Percentiles rank a stretch among this genome's conserved stretches.
These are phyloP conservation scores for Andricus grossulariae DNA, from an alignment of 1,140 invertebrate species.

Conservation along the genomic window DNA sequence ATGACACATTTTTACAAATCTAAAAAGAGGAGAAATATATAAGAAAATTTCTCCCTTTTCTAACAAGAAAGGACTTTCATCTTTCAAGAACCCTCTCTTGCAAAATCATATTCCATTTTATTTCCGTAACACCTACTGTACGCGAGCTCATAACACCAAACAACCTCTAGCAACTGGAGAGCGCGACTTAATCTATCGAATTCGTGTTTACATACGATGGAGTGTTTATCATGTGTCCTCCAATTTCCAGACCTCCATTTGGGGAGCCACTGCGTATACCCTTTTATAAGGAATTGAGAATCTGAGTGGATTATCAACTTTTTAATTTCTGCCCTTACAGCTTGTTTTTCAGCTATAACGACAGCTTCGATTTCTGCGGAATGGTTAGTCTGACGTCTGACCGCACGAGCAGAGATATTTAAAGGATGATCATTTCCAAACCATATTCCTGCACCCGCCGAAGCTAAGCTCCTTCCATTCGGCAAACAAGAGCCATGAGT, in stretches of 20 bases:
- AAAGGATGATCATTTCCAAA: slow-evolving; percentile 18
- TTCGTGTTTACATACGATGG: too few species aligned
- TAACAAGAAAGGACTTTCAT: too few species aligned
- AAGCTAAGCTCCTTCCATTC: neutral
- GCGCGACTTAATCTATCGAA: too few species aligned
- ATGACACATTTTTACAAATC: too few species aligned
- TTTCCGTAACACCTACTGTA: too few species aligned
- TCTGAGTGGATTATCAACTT: slow-evolving; percentile 30
- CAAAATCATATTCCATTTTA: too few species aligned
- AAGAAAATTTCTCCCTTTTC: too few species aligned
- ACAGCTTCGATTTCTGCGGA: slow-evolving; percentile 38
- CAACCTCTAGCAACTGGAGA: too few species aligned
- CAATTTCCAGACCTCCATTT: slow-evolving; percentile 34
- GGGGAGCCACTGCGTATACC: slow-evolving; percentile 1
- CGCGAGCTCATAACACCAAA: too few species aligned
- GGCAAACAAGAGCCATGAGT: slow-evolving; percentile 29
- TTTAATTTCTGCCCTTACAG: neutral
- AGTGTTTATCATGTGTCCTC: neutral
- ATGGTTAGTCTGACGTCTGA: slow-evolving; percentile 27
- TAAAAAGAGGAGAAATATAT: too few species aligned
- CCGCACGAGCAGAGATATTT: neutral
- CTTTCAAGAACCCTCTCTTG: too few species aligned
- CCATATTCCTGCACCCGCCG: slow-evolving; percentile 16
- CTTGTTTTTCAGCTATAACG: slow-evolving; percentile 15
- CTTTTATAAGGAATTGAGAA: slow-evolving; percentile 30